A percentile compares a stretch with the other conserved stretches of the same genome.
phyloP scores from a whole-genome alignment of 1,140 invertebrate species.

The Procambarus clarkii region DNA sequence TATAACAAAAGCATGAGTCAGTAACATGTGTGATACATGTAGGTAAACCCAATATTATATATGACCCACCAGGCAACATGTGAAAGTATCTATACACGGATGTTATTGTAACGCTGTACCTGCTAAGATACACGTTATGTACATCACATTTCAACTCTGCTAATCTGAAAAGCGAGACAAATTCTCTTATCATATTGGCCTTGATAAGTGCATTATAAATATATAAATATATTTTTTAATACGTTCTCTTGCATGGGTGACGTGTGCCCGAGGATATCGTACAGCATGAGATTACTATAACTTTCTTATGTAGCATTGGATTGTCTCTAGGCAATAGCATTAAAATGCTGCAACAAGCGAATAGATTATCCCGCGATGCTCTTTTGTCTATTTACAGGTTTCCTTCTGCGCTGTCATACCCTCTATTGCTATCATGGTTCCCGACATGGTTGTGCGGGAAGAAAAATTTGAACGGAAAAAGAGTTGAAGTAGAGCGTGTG shows the following conservation, averaged over 20 bases:
- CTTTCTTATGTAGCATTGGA: constrained; percentile 19
- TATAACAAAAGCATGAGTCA: too few species aligned
- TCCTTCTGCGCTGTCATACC: neutral
- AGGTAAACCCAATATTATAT: too few species aligned
- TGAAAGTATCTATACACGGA: too few species aligned
- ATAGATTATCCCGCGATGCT: neutral
- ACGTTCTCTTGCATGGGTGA: constrained; percentile 25
- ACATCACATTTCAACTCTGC: too few species aligned
- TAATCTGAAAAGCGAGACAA: too few species aligned
- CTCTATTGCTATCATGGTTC: constrained; percentile 54
- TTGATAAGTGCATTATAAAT: neutral
- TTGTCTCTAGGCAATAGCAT: neutral
- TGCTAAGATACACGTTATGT: too few species aligned
- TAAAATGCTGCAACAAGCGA: neutral
- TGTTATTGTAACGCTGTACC: too few species aligned
- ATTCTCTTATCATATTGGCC: neutral
- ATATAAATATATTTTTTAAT: neutral
- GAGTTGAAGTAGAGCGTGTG: constrained; percentile 52
- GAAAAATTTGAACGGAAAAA: constrained; percentile 64
- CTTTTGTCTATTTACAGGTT: constrained; percentile 10
- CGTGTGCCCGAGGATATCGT: constrained; percentile 48
- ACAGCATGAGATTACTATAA: constrained; percentile 1
- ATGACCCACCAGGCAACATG: too few species aligned
- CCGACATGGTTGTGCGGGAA: constrained; percentile 69
- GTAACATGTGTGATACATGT: too few species aligned